Conservation (phyloP, 2,888 invertebrate species). For the Machimus rusticus region DNA sequence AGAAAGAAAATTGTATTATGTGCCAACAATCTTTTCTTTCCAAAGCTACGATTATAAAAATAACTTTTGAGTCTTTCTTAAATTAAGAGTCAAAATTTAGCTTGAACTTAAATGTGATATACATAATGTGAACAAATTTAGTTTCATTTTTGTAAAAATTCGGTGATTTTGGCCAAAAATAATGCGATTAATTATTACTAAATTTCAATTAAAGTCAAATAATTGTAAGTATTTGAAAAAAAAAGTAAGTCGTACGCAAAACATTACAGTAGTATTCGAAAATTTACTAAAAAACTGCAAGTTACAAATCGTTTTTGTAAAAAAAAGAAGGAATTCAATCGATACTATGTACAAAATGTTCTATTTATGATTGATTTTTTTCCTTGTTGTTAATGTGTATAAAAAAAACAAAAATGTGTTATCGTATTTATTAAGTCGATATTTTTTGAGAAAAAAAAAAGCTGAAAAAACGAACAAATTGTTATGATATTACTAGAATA, state of each 20-base stretch:
- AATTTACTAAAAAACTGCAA: not conserved
- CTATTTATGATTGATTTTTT: slow-evolving; percentile 32
- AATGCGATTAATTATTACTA: not conserved
- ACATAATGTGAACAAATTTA: not conserved
- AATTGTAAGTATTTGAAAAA: not conserved
- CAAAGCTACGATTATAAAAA: not conserved
- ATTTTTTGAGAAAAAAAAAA: slow-evolving; percentile 23
- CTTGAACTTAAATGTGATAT: not conserved
- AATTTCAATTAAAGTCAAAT: not conserved
- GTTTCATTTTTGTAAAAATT: not conserved
- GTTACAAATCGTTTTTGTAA: not conserved
- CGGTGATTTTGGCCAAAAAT: not conserved
- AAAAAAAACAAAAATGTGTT: slow-evolving; percentile 41
- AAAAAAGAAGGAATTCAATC: not conserved
- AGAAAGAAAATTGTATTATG: not conserved
- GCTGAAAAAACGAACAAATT: slow-evolving; percentile 21
- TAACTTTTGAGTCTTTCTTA: not conserved
- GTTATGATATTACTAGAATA: slow-evolving; percentile 37
- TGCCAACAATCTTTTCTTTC: not conserved
- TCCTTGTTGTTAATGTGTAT: slow-evolving; percentile 33
- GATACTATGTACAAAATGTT: slow-evolving; percentile 13
- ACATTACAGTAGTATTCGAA: not conserved
- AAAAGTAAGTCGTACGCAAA: not conserved
- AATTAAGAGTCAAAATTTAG: not conserved
- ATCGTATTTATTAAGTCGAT: slow-evolving; percentile 39